Percentiles rank a stretch among this genome's conserved stretches.
phyloP scores from a whole-genome alignment of 2,113 vertebrate genomes.

The Pseudopipra pipra region DNA sequence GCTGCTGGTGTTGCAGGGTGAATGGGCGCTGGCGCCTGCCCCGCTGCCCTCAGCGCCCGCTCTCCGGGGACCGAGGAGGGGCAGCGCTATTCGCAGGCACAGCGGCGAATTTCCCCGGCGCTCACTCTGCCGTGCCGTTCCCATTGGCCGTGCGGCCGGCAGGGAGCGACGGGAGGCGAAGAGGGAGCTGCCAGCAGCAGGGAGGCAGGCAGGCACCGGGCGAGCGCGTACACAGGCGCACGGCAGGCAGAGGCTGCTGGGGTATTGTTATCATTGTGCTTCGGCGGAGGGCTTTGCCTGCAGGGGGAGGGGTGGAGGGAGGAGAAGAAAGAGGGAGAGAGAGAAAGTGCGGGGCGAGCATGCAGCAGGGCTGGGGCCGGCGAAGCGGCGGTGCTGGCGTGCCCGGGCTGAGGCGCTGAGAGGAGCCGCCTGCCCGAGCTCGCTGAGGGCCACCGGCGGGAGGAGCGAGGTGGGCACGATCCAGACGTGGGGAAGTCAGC shows the following conservation, averaged over 20 bases:
- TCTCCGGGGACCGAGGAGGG: background rate
- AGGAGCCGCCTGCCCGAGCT: constrained; percentile 11
- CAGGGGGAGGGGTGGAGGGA: constrained; percentile 44
- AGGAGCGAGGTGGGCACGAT: background rate
- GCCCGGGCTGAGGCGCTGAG: background rate
- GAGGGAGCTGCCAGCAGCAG: constrained; percentile 37
- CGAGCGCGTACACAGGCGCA: background rate
- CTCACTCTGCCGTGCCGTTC: background rate
- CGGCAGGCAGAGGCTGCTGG: constrained; percentile 35
- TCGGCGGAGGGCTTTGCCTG: constrained; percentile 36
- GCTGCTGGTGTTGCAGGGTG: background rate
- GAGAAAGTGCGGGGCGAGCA: constrained; percentile 43
- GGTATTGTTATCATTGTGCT: constrained; percentile 58
- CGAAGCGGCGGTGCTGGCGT: background rate
- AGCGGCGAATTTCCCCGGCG: background rate
- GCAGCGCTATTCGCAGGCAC: background rate
- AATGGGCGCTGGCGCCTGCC: background rate
- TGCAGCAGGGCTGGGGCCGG: constrained; percentile 31
- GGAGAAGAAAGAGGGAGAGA: constrained; percentile 34
- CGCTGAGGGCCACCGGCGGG: constrained; percentile 38
- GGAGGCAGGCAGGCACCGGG: constrained; percentile 24
- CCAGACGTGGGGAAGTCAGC: background rate
- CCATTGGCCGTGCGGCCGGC: constrained; percentile 69
- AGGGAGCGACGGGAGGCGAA: constrained; percentile 52
- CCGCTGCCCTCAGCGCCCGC: background rate